Percentiles rank a stretch among this genome's conserved stretches.
Evolutionary conservation across 2,888 invertebrate genomes (phyloP).

Genomic region (Euclidia mi): DNA sequence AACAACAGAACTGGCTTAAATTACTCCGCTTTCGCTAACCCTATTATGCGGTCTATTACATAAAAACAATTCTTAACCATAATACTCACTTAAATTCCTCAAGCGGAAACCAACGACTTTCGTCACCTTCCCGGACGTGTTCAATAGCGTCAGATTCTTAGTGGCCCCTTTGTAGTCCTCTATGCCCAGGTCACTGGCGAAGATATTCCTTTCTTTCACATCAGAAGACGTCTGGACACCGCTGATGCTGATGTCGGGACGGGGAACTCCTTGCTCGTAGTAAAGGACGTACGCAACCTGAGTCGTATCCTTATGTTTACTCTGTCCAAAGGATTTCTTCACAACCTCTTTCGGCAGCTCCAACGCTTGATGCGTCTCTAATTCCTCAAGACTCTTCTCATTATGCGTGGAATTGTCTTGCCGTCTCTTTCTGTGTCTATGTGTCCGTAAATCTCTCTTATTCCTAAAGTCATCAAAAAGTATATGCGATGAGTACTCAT

Average conservation of each 20-base stretch:
- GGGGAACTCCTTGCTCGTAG: slow-evolving; percentile 81
- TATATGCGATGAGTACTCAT: slow-evolving; percentile 74
- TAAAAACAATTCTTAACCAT: slow-evolving; percentile 28
- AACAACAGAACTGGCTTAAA: background rate
- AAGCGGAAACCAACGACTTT: slow-evolving; percentile 83
- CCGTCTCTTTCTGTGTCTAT: slow-evolving; percentile 81
- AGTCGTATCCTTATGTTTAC: slow-evolving; percentile 67
- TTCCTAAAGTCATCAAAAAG: slow-evolving; percentile 70
- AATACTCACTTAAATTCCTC: slow-evolving; percentile 81
- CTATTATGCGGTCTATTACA: slow-evolving; percentile 17
- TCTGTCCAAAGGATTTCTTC: slow-evolving; percentile 71
- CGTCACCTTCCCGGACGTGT: slow-evolving; percentile 78
- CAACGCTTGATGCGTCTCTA: slow-evolving; percentile 70
- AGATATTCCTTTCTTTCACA: slow-evolving; percentile 76
- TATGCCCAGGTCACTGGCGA: slow-evolving; percentile 79
- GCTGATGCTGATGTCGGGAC: slow-evolving; percentile 66
- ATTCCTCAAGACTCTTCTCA: slow-evolving; percentile 61
- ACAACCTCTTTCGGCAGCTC: slow-evolving; percentile 75
- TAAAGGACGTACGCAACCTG: slow-evolving; percentile 84
- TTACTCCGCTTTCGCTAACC: slow-evolving; percentile 15
- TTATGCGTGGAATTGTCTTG: slow-evolving; percentile 74
- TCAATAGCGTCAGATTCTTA: slow-evolving; percentile 80
- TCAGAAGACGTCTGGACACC: slow-evolving; percentile 73
- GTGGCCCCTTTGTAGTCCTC: slow-evolving; percentile 72
- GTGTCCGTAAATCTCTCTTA: slow-evolving; percentile 73